A percentile compares a stretch with the other conserved stretches of the same genome.
These are phyloP conservation scores for Platerodrilus igneus DNA, from an alignment of 2,888 invertebrate genomes.

Conservation along the genomic window DNA sequence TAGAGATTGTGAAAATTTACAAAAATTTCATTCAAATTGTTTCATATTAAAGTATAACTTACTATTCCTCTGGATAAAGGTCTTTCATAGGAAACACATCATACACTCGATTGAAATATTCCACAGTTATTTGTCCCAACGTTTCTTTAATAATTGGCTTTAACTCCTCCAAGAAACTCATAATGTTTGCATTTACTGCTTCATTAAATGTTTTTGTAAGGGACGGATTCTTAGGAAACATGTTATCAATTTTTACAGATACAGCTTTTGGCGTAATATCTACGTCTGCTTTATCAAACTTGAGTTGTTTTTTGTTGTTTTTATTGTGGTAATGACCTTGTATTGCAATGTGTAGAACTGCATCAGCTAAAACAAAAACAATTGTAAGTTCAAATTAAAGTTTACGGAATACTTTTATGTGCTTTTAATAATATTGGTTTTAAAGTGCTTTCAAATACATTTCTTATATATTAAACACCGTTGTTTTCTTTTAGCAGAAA, in stretches of 20 bases:
- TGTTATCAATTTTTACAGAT: not conserved
- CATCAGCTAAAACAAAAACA: not conserved
- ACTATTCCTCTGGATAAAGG: constrained; percentile 2
- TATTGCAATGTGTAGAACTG: not conserved
- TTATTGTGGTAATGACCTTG: constrained; percentile 5
- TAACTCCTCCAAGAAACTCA: not conserved
- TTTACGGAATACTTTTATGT: too few species aligned
- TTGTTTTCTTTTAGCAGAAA: too few species aligned
- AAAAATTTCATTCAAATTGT: not conserved
- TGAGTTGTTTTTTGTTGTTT: constrained; percentile 2
- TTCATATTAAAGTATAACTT: not conserved
- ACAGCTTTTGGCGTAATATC: not conserved
- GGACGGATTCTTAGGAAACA: constrained; percentile 1
- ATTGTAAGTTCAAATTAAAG: not conserved
- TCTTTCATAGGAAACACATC: constrained; percentile 5
- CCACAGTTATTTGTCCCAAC: not conserved
- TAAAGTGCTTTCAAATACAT: too few species aligned
- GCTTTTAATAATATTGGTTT: too few species aligned
- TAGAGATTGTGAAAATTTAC: too few species aligned
- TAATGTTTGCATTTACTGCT: constrained; percentile 1
- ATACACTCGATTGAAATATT: constrained; percentile 4
- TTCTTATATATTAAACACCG: too few species aligned
- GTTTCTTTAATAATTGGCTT: constrained; percentile 2
- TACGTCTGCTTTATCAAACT: not conserved
- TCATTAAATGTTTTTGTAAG: constrained; percentile 1